Evolutionary conservation across 2,888 invertebrate species (phyloP).

Genomic region (Carpatolechia fugitivella): DNA sequence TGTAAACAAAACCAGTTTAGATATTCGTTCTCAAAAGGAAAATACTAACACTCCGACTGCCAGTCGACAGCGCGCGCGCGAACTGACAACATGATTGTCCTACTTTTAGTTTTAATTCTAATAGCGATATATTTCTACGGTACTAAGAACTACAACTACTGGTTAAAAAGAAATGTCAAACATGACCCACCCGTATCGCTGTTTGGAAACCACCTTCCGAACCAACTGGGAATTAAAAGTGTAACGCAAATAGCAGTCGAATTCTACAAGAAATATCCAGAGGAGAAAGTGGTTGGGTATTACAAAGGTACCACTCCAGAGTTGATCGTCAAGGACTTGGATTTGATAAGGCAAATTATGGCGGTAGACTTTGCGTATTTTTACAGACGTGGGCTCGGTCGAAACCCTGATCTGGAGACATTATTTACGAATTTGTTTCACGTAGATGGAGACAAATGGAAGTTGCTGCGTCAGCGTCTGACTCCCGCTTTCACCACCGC

Average conservation of each 20-base stretch:
- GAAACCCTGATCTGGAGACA: conserved; percentile 30
- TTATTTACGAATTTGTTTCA: conserved; percentile 36
- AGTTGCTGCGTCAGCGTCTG: conserved; percentile 37
- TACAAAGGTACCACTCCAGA: conserved; percentile 29
- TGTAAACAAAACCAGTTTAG: too few species aligned
- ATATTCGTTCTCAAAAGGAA: too few species aligned
- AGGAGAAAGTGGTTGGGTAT: conserved; percentile 36
- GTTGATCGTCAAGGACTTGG: conserved; percentile 34
- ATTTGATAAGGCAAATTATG: conserved; percentile 33
- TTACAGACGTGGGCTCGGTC: conserved; percentile 30
- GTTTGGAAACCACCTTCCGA: conserved; percentile 25
- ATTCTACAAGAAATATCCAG: conserved; percentile 29
- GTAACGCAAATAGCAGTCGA: conserved; percentile 27
- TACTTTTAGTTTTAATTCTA: too few species aligned
- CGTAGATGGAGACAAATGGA: conserved; percentile 43
- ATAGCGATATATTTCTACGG: conserved; percentile 19
- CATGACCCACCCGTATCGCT: conserved; percentile 31
- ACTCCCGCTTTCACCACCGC: conserved; percentile 39
- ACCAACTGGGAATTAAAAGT: conserved; percentile 25
- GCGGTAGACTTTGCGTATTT: conserved; percentile 36
- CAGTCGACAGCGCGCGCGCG: too few species aligned
- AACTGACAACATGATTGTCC: too few species aligned
- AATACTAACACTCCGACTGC: too few species aligned
- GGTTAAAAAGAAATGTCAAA: conserved; percentile 28
- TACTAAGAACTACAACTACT: conserved; percentile 30